Base-by-base conservation (phyloP, 2,888 invertebrate species). In the Cataglyphis albicans region DNA sequence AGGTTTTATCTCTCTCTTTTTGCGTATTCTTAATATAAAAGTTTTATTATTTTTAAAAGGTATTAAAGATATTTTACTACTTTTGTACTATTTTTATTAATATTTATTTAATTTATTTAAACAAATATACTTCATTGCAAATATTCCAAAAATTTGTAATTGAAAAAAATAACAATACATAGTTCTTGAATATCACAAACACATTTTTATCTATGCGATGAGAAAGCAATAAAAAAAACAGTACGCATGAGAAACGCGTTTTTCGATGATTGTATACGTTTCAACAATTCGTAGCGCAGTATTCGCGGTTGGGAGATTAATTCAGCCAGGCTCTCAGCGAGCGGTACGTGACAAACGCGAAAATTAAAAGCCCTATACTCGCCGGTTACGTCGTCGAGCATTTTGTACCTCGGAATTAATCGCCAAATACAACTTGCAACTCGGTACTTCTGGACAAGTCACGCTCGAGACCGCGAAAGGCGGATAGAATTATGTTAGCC, bases 401-500 rank as follows among this genome's bases (percentile, higher is more conserved):
- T 78, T 78, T 44, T 44, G 78, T 32, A 25, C 18, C 59, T 52
- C 72, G 41, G 70, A 72, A 80, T 80, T 80, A 80, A 80, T 80
- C 72, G 44, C 25, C 72, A 44, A 80, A 80, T 70, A 3, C 78
- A 52, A 52, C 3, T 70, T 70, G 48, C 25, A 18, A 32, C 78
- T 10, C 15, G 70, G 41, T 7, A 57, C 41, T 44, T 72, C 72
- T 44, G 35, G 78, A 81, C 65, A 57, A 65, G 82, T 78, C 70
- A 80, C 65, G 32, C 78, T 76, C 59, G 35, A 73, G 61, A 76
- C 78, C 83, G 83, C 88, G 73, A 85, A 85, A 78, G 75, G 81
- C 75, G 72, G 73, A 18, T 67, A 82, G 81, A 87, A 82, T 88
- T 89, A 89, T 83, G 83, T 86, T 86, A 86, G 65, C 83, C 84